Percentiles rank a stretch among this genome's conserved stretches.
Evolutionary conservation across 2,888 invertebrate species (phyloP).

Genomic region (Panzeria rudis): DNA sequence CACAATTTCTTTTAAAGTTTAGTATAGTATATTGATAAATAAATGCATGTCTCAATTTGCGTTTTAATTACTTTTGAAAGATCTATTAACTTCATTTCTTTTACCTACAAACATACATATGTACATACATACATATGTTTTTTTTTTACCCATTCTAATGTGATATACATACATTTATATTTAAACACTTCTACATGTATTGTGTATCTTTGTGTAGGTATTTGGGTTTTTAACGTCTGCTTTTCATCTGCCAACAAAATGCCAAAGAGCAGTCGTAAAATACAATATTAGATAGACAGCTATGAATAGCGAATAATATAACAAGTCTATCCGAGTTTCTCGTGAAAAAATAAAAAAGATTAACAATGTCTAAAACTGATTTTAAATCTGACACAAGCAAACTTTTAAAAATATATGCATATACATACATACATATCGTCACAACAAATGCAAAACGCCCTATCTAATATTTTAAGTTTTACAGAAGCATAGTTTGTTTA

Average conservation of each 20-base stretch:
- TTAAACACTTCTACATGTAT: neutral
- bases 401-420: neutral
- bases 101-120: no score
- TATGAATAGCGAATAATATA: conserved; percentile 56
- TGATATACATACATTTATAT: neutral
- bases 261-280: conserved; percentile 47
- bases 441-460: no score
- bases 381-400: neutral
- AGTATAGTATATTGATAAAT: no score
- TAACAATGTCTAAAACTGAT: neutral
- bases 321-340: conserved; percentile 35
- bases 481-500: no score
- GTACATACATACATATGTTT: no score
- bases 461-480: no score
- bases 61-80: no score
- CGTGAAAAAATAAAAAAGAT: conserved; percentile 1
- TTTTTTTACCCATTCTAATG: no score
- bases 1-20: no score
- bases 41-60: no score
- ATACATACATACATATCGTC: neutral
- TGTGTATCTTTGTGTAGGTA: neutral
- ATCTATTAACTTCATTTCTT: no score
- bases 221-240: neutral
- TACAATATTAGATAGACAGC: conserved; percentile 54
- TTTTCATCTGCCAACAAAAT: conserved; percentile 44